Percentiles rank a stretch among this genome's conserved stretches.
Evolutionary conservation across 2,113 vertebrate genomes (phyloP).

Genomic region (Phoxinus phoxinus): DNA sequence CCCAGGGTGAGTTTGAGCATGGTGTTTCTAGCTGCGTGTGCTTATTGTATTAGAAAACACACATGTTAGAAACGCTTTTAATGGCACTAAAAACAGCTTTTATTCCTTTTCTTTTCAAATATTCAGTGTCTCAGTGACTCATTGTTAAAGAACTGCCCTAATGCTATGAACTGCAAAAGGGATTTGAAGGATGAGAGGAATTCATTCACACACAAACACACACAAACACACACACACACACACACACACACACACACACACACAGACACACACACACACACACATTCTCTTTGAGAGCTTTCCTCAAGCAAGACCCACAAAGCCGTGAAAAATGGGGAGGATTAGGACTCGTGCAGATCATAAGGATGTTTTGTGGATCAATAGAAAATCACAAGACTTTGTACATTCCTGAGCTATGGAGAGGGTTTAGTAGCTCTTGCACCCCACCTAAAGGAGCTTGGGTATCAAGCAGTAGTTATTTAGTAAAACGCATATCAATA

Average conservation of each 20-base stretch:
- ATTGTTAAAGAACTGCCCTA: background rate
- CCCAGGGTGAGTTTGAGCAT: constrained; percentile 75
- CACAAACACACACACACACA: background rate
- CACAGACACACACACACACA: background rate
- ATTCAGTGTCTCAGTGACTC: constrained; percentile 4
- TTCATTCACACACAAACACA: constrained; percentile 9
- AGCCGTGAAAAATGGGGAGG: constrained; percentile 46
- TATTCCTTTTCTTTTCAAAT: background rate
- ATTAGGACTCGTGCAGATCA: constrained; percentile 59
- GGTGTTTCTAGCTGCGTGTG: background rate
- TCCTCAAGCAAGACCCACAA: constrained; percentile 17
- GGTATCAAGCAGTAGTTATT: background rate
- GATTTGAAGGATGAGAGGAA: constrained; percentile 17
- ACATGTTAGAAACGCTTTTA: background rate
- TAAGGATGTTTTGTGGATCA: constrained; percentile 33
- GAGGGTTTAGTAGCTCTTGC: background rate
- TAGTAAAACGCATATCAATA: background rate
- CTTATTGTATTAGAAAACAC: background rate
- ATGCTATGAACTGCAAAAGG: background rate
- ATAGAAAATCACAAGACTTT: constrained; percentile 48
- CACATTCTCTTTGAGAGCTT: background rate
- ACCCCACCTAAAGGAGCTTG: background rate
- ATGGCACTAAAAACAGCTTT: too few relatives aligned
- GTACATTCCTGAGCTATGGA: constrained; percentile 4
- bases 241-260: background rate